These are phyloP conservation scores for Linnaemya tessellans DNA, from an alignment of 2,888 invertebrate species.

Conservation along the genomic window DNA sequence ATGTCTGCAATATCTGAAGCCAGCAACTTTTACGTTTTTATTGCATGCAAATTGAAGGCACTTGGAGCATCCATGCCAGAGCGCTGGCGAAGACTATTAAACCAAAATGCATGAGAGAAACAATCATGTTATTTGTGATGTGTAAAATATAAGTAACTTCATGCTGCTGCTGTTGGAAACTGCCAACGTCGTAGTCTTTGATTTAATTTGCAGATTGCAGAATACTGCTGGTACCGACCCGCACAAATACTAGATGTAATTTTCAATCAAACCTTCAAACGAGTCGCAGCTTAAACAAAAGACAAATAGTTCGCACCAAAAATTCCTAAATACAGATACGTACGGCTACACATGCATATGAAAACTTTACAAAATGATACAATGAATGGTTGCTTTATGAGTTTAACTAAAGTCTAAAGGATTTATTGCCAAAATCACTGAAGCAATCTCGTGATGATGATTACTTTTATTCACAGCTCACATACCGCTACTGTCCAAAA, in stretches of 20 bases:
- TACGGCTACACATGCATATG: no score
- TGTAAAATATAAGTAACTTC: not conserved
- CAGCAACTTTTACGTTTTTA: not conserved
- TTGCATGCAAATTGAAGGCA: not conserved
- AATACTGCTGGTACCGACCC: constrained; percentile 1
- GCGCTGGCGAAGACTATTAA: not conserved
- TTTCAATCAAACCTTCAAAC: not conserved
- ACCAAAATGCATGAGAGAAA: not conserved
- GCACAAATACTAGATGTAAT: not conserved
- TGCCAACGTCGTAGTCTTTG: not conserved
- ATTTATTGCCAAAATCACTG: no score
- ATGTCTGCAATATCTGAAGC: not conserved
- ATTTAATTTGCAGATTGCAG: not conserved
- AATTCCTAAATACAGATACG: no score
- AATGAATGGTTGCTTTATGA: no score
- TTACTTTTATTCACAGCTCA: no score
- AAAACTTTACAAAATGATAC: no score
- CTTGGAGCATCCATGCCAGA: not conserved
- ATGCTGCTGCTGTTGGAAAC: not conserved
- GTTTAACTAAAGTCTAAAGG: no score
- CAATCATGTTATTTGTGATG: not conserved
- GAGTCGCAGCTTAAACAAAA: no score
- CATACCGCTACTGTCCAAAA: no score
- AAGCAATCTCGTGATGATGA: no score
- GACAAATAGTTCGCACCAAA: no score